phyloP scores from a whole-genome alignment of 2,797 vertebrate genomes.

The Sternotherus odoratus region DNA sequence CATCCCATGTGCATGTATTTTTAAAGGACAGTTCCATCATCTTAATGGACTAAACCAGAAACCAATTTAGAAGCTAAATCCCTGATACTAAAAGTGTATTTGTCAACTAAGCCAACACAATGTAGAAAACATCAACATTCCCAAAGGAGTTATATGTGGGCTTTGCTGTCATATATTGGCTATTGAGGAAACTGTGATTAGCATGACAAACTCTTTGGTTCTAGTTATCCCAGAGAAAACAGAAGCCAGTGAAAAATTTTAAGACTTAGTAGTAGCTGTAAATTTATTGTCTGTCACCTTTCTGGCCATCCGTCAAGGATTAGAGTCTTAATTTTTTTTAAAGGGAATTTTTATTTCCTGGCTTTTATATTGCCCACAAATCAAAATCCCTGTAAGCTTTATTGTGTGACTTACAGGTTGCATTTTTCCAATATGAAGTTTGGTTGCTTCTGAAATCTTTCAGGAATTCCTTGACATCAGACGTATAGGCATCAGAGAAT shows the following conservation, averaged over 20 bases:
- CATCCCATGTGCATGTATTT: not conserved
- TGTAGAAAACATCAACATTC: not conserved
- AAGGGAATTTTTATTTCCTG: not conserved
- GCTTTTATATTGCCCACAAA: fast-evolving
- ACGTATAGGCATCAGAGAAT: not conserved
- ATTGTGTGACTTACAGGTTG: not conserved
- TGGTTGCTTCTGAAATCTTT: not conserved
- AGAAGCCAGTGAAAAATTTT: not conserved
- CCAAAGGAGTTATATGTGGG: not conserved
- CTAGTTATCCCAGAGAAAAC: not conserved
- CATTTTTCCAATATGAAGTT: not conserved
- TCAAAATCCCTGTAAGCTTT: not conserved
- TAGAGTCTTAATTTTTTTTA: not conserved
- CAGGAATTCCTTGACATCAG: not conserved
- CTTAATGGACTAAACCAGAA: not conserved
- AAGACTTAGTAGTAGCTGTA: not conserved
- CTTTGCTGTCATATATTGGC: not conserved
- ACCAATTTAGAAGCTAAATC: not conserved
- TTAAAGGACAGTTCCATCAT: not conserved
- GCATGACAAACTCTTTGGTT: not conserved
- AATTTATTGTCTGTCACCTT: not conserved
- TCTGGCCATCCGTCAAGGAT: not conserved
- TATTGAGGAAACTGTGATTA: not conserved
- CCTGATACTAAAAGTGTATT: not conserved
- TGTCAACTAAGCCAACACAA: not conserved